Percentiles rank a stretch among this genome's conserved stretches.
Conservation (phyloP, 2,797 vertebrate species). For the Simalia tracyae region DNA sequence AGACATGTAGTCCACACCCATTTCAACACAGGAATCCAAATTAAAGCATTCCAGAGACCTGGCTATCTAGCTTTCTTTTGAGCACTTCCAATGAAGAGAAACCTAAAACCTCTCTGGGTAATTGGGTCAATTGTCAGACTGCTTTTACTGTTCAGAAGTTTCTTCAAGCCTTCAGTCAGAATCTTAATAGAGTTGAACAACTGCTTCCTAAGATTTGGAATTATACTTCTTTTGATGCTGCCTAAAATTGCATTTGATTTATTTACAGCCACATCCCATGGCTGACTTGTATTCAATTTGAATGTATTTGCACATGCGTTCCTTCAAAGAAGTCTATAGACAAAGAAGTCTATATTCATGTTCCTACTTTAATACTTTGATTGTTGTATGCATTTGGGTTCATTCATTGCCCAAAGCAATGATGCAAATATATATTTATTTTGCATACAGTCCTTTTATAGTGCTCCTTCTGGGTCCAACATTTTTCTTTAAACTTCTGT, state of each 20-base stretch:
- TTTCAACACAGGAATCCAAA: background rate
- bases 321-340: background rate
- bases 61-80: background rate
- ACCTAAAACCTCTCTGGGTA: background rate
- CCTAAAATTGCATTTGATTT: background rate
- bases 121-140: background rate
- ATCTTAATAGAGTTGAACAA: background rate
- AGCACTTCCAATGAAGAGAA: background rate
- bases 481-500: background rate
- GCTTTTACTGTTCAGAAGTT: background rate
- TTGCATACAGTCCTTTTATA: background rate
- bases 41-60: background rate
- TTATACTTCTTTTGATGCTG: background rate
- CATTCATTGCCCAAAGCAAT: background rate
- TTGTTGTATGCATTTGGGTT: background rate
- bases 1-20: background rate
- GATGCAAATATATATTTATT: background rate
- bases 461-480: background rate
- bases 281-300: background rate
- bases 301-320: background rate
- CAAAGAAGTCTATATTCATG: background rate
- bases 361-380: background rate
- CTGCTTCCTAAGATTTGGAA: background rate
- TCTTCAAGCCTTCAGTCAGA: background rate
- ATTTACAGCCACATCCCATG: background rate